phyloP scores from a whole-genome alignment of 2,113 vertebrate genomes.

The Atherinomorus stipes region DNA sequence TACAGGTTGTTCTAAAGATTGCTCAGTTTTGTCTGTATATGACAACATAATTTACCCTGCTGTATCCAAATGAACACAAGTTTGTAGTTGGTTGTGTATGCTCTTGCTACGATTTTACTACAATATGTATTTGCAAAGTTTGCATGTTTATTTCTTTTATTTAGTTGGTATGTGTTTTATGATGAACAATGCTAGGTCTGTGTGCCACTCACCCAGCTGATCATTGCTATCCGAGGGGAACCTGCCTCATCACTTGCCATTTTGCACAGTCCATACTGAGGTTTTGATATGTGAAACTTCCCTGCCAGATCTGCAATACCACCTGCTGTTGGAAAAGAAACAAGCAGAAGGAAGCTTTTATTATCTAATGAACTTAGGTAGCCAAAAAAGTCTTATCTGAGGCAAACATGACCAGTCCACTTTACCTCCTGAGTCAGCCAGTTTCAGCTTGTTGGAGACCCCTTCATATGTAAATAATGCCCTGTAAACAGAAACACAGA shows the following conservation, averaged over 20 bases:
- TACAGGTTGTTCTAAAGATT: constrained; percentile 8
- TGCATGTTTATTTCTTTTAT: constrained; percentile 18
- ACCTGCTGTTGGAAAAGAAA: constrained; percentile 75
- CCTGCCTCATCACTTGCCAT: constrained; percentile 66
- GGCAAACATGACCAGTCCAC: background rate
- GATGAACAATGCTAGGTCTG: background rate
- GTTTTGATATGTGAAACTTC: constrained; percentile 79
- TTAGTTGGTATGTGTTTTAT: constrained; percentile 1
- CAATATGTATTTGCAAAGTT: background rate
- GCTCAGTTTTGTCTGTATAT: constrained; percentile 34
- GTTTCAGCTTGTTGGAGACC: constrained; percentile 85
- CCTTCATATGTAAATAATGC: constrained; percentile 87
- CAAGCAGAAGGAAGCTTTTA: background rate
- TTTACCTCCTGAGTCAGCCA: constrained; percentile 89
- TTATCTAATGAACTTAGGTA: constrained; percentile 5
- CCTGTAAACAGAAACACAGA: constrained; percentile 71
- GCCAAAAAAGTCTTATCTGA: constrained; percentile 7
- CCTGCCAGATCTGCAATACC: constrained; percentile 82
- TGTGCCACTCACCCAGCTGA: constrained; percentile 85
- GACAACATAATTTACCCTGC: constrained; percentile 21
- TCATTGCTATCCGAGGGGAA: constrained; percentile 77
- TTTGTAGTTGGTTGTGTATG: background rate
- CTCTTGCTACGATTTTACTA: background rate
- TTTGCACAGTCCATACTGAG: constrained; percentile 88
- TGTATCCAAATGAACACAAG: background rate